Base-by-base conservation (phyloP, 2,113 vertebrate genomes). In the Merops nubicus region DNA sequence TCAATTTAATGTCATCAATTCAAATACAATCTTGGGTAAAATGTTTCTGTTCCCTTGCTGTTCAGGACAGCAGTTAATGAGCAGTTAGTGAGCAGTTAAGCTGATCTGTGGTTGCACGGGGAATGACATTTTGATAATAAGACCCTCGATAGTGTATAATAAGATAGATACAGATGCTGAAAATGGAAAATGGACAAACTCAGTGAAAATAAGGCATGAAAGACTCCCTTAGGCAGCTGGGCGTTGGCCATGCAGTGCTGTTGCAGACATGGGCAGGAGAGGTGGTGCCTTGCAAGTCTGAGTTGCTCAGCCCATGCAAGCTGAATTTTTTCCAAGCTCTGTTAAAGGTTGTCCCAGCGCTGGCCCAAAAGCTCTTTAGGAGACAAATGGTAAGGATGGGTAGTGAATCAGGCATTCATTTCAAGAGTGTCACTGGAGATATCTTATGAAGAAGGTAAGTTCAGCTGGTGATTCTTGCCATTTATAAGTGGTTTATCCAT, bases 281-380 rank as follows among this genome's bases (percentile, higher is more conserved):
- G 29, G 15, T 18, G 23, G 3, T 26, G 20, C 9, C 64, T 47
- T 80, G 18, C 8, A 5, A 26, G 34, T 12, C 4, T 15, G 8
- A 38, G 31, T 1, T 29, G 23, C 19, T 11, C n/a, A 40, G 18
- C 19, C 29, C 11, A 4, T 9, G 28, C 8, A 63, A 72, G 34
- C 8, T 2, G 2, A 23, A 4, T 0, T 36, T 80, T 86, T 50
- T 36, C 5, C 26, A 36, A 40, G 15, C 2, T 1, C 42, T 57
- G 28, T 17, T 54, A 31, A 67, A 67, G 0, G 1, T 16, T 67
- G 38, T 45, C 15, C 13, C 64, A 51, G 38, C 70, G 22, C 22
- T 53, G 51, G 13, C 50, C 36, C 56, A 75, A 75, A 67, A 38
- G 26, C 18, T 83, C 13, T 59, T 43, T 53, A 26, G 20, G 38